phyloP scores from a whole-genome alignment of 2,113 vertebrate genomes.

The Craseonycteris thonglongyai region DNA sequence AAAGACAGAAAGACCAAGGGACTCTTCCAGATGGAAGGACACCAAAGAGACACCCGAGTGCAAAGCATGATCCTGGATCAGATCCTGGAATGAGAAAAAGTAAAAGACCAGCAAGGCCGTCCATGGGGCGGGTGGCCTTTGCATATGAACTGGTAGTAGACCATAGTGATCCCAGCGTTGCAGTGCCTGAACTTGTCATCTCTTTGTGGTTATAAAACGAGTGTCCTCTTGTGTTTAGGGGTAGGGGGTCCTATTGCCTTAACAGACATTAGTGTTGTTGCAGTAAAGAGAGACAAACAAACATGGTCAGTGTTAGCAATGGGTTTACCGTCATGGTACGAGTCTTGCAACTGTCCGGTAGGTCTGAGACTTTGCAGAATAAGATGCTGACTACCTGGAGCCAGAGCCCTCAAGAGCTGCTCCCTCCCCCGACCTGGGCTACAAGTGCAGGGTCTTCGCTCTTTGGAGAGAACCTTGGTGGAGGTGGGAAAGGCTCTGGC shows the following conservation, averaged over 20 bases:
- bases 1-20: not conserved
- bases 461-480: fast-evolving
- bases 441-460: not conserved
- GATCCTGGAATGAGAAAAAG: not conserved
- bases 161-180: fast-evolving
- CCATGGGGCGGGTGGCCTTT: fast-evolving
- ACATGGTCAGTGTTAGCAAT: fast-evolving
- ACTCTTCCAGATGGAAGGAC: not conserved
- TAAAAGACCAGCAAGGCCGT: not conserved
- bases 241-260: not conserved
- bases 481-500: not conserved
- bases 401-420: not conserved
- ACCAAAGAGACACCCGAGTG: not conserved
- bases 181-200: not conserved
- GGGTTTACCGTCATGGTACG: not conserved
- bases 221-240: not conserved
- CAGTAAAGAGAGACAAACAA: not conserved
- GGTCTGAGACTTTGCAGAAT: not conserved
- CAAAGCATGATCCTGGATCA: not conserved
- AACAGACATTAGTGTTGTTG: fast-evolving
- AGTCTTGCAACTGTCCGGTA: not conserved
- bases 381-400: not conserved
- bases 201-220: not conserved
- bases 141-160: not conserved
- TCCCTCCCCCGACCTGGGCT: not conserved